Percentiles rank a stretch among this genome's conserved stretches.
These are phyloP conservation scores for Patiria pectinifera DNA, from an alignment of 53 echinoderm and acorn worm genomes.

Conservation along the genomic window DNA sequence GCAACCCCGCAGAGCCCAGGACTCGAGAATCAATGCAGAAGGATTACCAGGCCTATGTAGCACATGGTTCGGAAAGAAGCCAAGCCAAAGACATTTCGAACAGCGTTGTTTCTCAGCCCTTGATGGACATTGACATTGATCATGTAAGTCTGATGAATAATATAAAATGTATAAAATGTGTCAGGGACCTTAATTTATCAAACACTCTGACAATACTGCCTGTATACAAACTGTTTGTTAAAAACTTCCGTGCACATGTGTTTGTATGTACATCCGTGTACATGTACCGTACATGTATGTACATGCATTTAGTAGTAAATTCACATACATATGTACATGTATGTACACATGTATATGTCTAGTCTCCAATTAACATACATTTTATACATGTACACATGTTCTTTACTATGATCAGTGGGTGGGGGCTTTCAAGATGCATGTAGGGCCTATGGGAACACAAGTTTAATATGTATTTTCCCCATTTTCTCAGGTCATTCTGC, in stretches of 20 bases:
- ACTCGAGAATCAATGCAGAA: background rate
- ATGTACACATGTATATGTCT: background rate
- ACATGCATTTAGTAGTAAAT: too few relatives aligned
- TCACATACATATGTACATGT: background rate
- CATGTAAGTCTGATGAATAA: background rate
- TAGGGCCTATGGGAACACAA: too few relatives aligned
- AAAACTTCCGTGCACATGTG: too few relatives aligned
- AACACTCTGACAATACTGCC: too few relatives aligned
- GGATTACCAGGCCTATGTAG: background rate
- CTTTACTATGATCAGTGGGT: background rate
- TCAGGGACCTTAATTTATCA: background rate
- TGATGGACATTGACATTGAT: constrained; percentile 12
- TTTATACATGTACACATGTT: too few relatives aligned
- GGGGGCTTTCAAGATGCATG: too few relatives aligned
- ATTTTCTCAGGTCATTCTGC: constrained; percentile 22
- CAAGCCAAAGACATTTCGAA: constrained; percentile 23
- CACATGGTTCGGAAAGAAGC: background rate
- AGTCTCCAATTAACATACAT: too few relatives aligned
- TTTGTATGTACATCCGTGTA: too few relatives aligned
- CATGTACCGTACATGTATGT: background rate
- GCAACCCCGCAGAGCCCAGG: background rate
- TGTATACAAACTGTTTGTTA: too few relatives aligned
- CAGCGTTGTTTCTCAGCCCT: background rate
- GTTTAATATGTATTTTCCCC: background rate
- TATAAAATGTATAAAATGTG: background rate